Conservation (phyloP, 2,888 invertebrate genomes). For the Campaea margaritaria region DNA sequence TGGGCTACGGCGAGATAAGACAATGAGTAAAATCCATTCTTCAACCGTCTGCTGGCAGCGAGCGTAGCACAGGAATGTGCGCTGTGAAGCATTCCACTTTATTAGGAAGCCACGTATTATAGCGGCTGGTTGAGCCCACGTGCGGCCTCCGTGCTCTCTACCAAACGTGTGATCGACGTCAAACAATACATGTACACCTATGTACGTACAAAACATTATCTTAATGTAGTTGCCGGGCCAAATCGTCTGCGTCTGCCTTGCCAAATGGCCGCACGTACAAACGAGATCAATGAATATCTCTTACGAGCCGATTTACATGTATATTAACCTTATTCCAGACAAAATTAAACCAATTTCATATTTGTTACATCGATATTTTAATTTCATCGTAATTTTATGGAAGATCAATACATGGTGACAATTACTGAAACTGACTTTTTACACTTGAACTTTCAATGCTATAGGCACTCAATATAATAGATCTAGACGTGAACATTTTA, state of each 20-base stretch:
- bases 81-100: slow-evolving; percentile 62
- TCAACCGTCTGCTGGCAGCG: slow-evolving; percentile 43
- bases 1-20: slow-evolving; percentile 36
- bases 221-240: slow-evolving; percentile 46
- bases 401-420: slow-evolving; percentile 86
- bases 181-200: slow-evolving; percentile 47
- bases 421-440: slow-evolving; percentile 84
- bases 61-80: slow-evolving; percentile 51
- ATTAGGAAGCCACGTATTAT: slow-evolving; percentile 82
- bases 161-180: slow-evolving; percentile 58
- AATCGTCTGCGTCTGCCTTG: slow-evolving; percentile 45
- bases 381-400: slow-evolving; percentile 86
- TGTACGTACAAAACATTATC: slow-evolving; percentile 43
- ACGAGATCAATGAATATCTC: slow-evolving; percentile 22
- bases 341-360: slow-evolving; percentile 73
- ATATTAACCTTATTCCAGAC: slow-evolving; percentile 15
- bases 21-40: slow-evolving; percentile 49
- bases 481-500: slow-evolving; percentile 84
- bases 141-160: slow-evolving; percentile 58
- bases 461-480: slow-evolving; percentile 85
- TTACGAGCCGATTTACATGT: neutral
- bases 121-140: slow-evolving; percentile 57
- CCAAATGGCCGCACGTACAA: slow-evolving; percentile 44
- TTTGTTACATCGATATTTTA: slow-evolving; percentile 85
- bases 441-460: slow-evolving; percentile 83